Conservation (phyloP, 2,113 vertebrate genomes). For the Oceanites oceanicus region DNA sequence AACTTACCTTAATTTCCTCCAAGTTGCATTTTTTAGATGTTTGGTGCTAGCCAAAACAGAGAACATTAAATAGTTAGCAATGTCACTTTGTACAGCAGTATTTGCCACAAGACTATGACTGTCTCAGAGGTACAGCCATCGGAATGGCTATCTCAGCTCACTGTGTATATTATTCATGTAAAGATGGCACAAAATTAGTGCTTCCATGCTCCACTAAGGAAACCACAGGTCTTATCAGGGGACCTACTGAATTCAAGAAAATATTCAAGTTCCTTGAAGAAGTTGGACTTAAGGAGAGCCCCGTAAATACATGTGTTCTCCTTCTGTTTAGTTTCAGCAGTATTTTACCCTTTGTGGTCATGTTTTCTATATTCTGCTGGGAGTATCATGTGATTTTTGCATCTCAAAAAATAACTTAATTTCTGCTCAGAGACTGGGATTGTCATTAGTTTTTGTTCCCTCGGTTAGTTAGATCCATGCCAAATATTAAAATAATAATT, state of each 20-base stretch:
- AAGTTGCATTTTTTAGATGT: neutral
- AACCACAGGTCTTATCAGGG: neutral
- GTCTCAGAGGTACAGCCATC: neutral
- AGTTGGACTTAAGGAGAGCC: neutral
- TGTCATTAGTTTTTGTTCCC: neutral
- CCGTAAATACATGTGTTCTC: neutral
- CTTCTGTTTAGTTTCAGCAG: neutral
- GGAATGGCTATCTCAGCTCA: neutral
- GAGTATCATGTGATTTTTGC: neutral
- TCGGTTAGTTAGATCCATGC: neutral
- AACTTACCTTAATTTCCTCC: neutral
- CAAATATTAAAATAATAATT: neutral
- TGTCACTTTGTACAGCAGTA: neutral
- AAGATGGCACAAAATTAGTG: neutral
- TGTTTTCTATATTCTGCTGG: neutral
- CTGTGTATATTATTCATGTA: neutral
- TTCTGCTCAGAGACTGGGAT: neutral
- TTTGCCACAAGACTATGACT: neutral
- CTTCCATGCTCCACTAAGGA: neutral
- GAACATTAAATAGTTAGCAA: neutral
- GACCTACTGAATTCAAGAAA: neutral
- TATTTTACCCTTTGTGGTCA: neutral
- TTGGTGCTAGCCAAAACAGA: slow-evolving; percentile 3
- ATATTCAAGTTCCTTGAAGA: neutral
- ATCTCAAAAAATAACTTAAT: neutral